Base-by-base conservation (phyloP, 1,140 invertebrate genomes). In the Leptinotarsa texana region DNA sequence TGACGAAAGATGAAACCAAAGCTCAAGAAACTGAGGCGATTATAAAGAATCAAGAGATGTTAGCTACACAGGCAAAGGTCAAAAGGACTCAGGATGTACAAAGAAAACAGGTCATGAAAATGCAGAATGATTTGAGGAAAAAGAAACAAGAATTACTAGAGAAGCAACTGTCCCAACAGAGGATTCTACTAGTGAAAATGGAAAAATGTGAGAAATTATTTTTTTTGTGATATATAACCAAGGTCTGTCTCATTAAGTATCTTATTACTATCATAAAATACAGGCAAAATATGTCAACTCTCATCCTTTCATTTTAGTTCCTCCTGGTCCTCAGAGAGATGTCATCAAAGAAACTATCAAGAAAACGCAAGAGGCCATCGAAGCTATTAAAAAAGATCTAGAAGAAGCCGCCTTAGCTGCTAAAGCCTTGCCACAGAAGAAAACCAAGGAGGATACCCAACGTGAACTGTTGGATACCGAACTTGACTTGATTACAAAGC, bases 381-480 rank as follows among this genome's bases (percentile, higher is more conserved):
- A 95, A 80, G 92, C 89, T 74, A 86, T 94, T 17, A 92, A 91
- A 79, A 92, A 94, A 80, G 82, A 95, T 15, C 84, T 88, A 6
- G 85, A 86, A 42, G 70, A 77, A n/a, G 77, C 79, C 0, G 70
- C 77, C 21, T 51, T 80, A 74, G 76, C 77, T 5, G 73, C 76
- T 18, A 79, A 81, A 65, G 68, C 22, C n/a, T 61, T 70, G 18
- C 51, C 76, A 21, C 51, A 63, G 11, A 80, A 87, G 88, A 17
- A 90, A 89, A 75, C 89, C 87, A 15, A 87, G 88, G 68, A 84
- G 74, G 78, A 81, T 18, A 76, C 79, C 11, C 80, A 83, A 74
- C 93, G 93, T 81, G 94, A 96, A 82, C 91, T 97, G 62, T 85
- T 97, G 18, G 95, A 97, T 82, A 93, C 93, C 1, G 95, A 97